Evolutionary conservation across 2,888 invertebrate species (phyloP), one percentile per base, ranked within the genome.

Genomic region (Flabesymbios commensalis): DNA sequence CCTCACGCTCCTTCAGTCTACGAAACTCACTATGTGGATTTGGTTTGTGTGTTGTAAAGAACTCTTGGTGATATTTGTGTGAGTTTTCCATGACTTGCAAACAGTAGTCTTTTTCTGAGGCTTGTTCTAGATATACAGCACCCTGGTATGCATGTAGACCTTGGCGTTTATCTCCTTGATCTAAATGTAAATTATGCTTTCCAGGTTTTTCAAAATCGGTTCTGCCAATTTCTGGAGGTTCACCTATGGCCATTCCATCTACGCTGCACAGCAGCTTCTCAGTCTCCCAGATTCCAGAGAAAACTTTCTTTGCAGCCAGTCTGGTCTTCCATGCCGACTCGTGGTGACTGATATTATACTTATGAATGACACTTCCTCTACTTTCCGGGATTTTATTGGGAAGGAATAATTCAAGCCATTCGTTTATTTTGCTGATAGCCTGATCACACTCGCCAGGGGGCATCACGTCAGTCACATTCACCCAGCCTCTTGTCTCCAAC

Each of bases 141-240:
- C 75, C 75, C 61, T 78, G 75, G 61, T 71, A 77, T 17, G 72
- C 73, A 57, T 78, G 78, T 2, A 77, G 72, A 24, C 78, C 78
- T n/a, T 63, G 55, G 7, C 73, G 62, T 2, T 64, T 58, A 3
- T 70, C 63, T 5, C 67, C 62, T 52, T 78, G 78, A 65, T 78
- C 78, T 26, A 70, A 49, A 60, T 78, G 78, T 14, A 78, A 65
- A n/a, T n/a, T n/a, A n/a, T n/a, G n/a, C n/a, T n/a, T n/a, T n/a
- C n/a, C n/a, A n/a, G n/a, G n/a, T n/a, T n/a, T n/a, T n/a, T n/a
- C n/a, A n/a, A n/a, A n/a, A n/a, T n/a, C n/a, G n/a, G n/a, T n/a
- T n/a, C n/a, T n/a, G n/a, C n/a, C n/a, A n/a, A n/a, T n/a, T n/a
- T 78, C 77, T 0, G 78, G 77, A 3, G 78, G 78, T 1, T 75